A percentile compares a stretch with the other conserved stretches of the same genome.
Evolutionary conservation across 1,140 invertebrate species (phyloP).

Genomic region (Ceratina calcarata): DNA sequence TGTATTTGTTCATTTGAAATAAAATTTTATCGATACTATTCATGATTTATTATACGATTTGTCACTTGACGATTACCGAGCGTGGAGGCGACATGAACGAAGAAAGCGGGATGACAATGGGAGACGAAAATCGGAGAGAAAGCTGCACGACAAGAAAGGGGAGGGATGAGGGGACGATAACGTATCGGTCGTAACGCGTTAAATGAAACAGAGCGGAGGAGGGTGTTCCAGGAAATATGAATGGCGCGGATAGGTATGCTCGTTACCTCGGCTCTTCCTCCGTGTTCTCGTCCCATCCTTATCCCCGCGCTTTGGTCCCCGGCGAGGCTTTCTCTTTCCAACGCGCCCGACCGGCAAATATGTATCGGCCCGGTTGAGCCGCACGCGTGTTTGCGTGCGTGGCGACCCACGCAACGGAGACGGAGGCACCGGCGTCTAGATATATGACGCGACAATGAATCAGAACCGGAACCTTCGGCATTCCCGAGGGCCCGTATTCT

Average conservation of each 20-base stretch:
- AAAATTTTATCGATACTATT: too few species aligned
- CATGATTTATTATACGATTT: too few species aligned
- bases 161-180: conserved; percentile 11
- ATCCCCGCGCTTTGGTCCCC: background rate
- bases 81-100: background rate
- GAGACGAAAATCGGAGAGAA: background rate
- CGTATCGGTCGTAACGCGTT: conserved; percentile 45
- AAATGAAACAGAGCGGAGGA: conserved; percentile 28
- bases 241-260: conserved; percentile 42
- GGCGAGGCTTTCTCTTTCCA: background rate
- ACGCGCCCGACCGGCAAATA: conserved; percentile 5
- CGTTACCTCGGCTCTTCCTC: conserved; percentile 17
- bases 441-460: conserved; percentile 71
- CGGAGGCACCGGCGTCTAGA: conserved; percentile 63
- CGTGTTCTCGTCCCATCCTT: background rate
- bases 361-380: conserved; percentile 18
- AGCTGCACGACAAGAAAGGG: background rate
- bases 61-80: too few species aligned
- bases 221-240: conserved; percentile 49
- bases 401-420: conserved; percentile 58
- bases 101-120: background rate
- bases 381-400: conserved; percentile 39
- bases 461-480: conserved; percentile 72
- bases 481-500: conserved; percentile 59
- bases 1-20: background rate